A percentile compares a stretch with the other conserved stretches of the same genome.
Evolutionary conservation across 2,797 vertebrate species (phyloP).

Genomic region (Sebastes taczanowskii): DNA sequence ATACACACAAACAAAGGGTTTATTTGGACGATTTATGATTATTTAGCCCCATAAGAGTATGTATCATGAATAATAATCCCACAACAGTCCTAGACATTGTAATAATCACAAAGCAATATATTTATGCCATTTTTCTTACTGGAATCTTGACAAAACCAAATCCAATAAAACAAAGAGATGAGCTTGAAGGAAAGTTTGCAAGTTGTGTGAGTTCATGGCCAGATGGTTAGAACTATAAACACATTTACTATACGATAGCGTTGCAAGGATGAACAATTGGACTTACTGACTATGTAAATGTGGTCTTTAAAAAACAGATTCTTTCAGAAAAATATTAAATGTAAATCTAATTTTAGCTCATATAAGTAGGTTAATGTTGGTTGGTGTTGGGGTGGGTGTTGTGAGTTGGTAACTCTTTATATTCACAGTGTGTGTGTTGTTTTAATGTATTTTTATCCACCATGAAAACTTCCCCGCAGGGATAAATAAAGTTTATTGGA

Average conservation of each 20-base stretch:
- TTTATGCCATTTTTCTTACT: not conserved
- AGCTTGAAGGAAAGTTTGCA: not conserved
- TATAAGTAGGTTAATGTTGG: not conserved
- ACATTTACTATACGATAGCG: not conserved
- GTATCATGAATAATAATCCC: too few species aligned
- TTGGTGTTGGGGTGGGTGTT: not conserved
- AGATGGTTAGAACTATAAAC: not conserved
- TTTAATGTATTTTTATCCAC: conserved; percentile 64
- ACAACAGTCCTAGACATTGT: too few species aligned
- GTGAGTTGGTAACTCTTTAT: conserved; percentile 24
- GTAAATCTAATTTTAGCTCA: not conserved
- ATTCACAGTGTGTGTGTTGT: conserved; percentile 47
- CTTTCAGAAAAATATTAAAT: not conserved
- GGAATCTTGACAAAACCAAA: not conserved
- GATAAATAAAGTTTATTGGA: conserved; percentile 73
- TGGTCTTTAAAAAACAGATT: too few species aligned
- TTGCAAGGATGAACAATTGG: too few species aligned
- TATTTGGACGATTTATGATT: too few species aligned
- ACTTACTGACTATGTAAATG: too few species aligned
- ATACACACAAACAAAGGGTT: too few species aligned
- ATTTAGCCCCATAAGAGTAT: too few species aligned
- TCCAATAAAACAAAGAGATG: not conserved
- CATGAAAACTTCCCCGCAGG: conserved; percentile 61
- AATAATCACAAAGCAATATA: not conserved
- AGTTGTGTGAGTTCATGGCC: not conserved